These are phyloP conservation scores for Salticus scenicus DNA, from an alignment of 2,888 invertebrate species.

Conservation along the genomic window DNA sequence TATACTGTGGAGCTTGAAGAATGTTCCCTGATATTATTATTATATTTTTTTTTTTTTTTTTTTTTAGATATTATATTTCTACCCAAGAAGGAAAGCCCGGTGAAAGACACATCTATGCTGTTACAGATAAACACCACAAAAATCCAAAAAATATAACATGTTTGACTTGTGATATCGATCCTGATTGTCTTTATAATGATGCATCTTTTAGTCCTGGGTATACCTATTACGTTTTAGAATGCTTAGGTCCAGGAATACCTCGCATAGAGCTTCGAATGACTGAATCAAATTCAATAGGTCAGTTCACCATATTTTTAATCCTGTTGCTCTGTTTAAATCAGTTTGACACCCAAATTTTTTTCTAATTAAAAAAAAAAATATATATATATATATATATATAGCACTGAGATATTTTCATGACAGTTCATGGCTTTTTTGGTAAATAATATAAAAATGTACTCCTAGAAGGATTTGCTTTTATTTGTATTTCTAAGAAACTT, in stretches of 20 bases:
- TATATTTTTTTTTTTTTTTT: background rate
- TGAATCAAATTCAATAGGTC: slow-evolving; percentile 72
- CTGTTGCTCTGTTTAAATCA: background rate
- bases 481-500: no score
- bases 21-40: no score
- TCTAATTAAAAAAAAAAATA: no score
- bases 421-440: no score
- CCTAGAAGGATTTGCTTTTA: no score
- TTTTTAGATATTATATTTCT: slow-evolving; percentile 88
- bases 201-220: slow-evolving; percentile 80
- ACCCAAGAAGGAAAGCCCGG: slow-evolving; percentile 89
- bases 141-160: slow-evolving; percentile 83
- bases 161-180: slow-evolving; percentile 86
- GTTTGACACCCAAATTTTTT: no score
- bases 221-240: slow-evolving; percentile 89
- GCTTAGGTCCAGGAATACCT: slow-evolving; percentile 93
- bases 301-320: background rate
- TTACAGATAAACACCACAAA: slow-evolving; percentile 83
- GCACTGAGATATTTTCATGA: no score
- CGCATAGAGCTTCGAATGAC: slow-evolving; percentile 82
- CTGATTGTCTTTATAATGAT: slow-evolving; percentile 77
- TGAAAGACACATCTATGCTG: slow-evolving; percentile 90
- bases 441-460: no score
- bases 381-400: no score
- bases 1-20: no score